Percentiles rank a stretch among this genome's conserved stretches.
phyloP scores from a whole-genome alignment of 2,113 vertebrate genomes.

The Ameiurus melas region DNA sequence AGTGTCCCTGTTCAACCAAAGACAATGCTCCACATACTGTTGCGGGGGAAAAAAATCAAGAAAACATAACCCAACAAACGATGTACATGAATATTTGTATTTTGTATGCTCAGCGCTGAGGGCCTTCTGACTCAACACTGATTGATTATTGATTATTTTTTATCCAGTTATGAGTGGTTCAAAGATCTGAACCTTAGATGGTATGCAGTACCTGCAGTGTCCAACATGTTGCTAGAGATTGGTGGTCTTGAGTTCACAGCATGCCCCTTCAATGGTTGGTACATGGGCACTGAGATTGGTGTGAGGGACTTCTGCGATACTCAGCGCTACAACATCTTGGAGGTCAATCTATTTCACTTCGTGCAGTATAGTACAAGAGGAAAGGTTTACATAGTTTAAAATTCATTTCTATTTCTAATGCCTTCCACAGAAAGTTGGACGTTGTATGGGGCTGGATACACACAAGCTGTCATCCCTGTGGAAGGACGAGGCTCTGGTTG shows the following conservation, averaged over 20 bases:
- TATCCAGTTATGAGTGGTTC: constrained; percentile 80
- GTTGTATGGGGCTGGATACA: constrained; percentile 82
- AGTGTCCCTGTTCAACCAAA: not conserved
- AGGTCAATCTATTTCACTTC: constrained; percentile 67
- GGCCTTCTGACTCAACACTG: not conserved
- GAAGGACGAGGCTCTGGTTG: constrained; percentile 82
- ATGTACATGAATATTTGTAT: not conserved
- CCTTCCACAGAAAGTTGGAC: constrained; percentile 75
- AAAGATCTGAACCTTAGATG: constrained; percentile 76
- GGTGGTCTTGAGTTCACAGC: constrained; percentile 83
- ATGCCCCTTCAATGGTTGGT: constrained; percentile 87
- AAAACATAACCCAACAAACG: not conserved
- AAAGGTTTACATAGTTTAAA: not conserved
- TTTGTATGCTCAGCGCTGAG: not conserved
- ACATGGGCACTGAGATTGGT: constrained; percentile 86
- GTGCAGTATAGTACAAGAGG: not conserved
- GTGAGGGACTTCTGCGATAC: constrained; percentile 82
- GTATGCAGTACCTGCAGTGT: constrained; percentile 79
- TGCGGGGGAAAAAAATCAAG: not conserved
- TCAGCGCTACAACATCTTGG: constrained; percentile 81
- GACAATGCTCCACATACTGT: not conserved
- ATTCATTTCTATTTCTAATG: not conserved
- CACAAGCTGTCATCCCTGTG: constrained; percentile 79
- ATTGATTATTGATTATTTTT: not conserved
- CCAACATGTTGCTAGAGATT: constrained; percentile 83